Base-by-base conservation (phyloP, 2,113 vertebrate species). In the Spermophilus dauricus region DNA sequence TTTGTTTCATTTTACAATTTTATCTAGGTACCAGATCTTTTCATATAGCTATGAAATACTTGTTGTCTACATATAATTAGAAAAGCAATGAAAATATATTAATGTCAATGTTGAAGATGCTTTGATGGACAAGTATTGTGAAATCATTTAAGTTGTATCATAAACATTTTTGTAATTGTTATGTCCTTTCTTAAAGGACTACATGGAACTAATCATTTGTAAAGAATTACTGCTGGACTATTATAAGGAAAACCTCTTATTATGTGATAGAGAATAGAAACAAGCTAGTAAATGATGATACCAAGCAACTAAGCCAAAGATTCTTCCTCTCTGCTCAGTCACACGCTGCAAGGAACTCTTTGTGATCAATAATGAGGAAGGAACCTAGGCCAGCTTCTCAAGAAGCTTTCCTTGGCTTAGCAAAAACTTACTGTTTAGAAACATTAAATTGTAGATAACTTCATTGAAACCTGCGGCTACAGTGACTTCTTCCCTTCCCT, bases 1-100 rank as follows among this genome's bases (percentile, higher is more conserved):
- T 65, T 63, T 87, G n/a, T 70, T 92, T 92, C n/a, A 95, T 69
- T 83, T 83, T 34, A 85, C 28, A 45, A 7, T 88, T 85, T 88
- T 69, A 61, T 84, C 32, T 91, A 76, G 11, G 8, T 37, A 84
- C 11, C 18, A 89, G 28, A 91, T 28, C 26, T 94, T 37, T n/a
- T 93, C 72, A 56, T 20, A 22, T 58, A 67, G 39, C 61, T 86
- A 12, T 53, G 28, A 86, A 87, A 96, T 72, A 14, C 11, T 67
- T 69, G 22, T 26, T 91, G 61, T 30, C 42, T 91, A 22, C 6
- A 39, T 58, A 48, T 70, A 90, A 87, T 45, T 86, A 80, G 34
- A 67, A 88, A 91, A 92, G 26, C 42, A 70, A 42, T 9, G 5
- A 4, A 16, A 6, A 76, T 89, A 65, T 67, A 67, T 75, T 53